A percentile compares a stretch with the other conserved stretches of the same genome.
Evolutionary conservation across 2,888 invertebrate species (phyloP).

Genomic region (Rotaria socialis): DNA sequence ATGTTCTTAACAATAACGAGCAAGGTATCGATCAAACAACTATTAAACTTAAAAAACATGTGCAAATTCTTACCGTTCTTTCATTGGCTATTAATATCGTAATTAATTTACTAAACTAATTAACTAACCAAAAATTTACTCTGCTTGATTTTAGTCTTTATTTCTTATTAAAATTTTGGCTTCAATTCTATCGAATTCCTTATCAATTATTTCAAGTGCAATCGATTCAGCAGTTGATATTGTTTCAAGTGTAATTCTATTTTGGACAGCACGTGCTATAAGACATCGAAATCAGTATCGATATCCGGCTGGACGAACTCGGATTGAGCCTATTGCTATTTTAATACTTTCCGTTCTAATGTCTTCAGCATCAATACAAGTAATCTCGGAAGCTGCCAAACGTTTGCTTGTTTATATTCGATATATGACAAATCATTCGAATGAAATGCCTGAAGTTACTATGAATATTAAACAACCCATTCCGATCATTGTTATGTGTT

Average conservation of each 20-base stretch:
- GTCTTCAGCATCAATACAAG: slow-evolving; percentile 60
- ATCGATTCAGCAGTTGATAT: slow-evolving; percentile 62
- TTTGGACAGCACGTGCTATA: slow-evolving; percentile 58
- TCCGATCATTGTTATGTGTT: background rate
- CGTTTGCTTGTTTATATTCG: background rate
- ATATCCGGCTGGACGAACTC: slow-evolving; percentile 60
- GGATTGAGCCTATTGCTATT: slow-evolving; percentile 60
- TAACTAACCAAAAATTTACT: background rate
- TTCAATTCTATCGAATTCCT: slow-evolving; percentile 60
- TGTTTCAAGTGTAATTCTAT: slow-evolving; percentile 59
- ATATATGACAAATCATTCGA: background rate
- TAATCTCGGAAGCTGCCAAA: slow-evolving; percentile 57
- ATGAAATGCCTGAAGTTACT: background rate
- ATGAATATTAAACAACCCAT: slow-evolving; percentile 1
- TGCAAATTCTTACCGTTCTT: background rate
- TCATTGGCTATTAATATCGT: background rate
- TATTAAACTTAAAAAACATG: background rate
- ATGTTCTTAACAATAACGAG: background rate
- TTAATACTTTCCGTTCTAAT: slow-evolving; percentile 61
- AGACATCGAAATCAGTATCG: slow-evolving; percentile 58
- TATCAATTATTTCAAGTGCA: slow-evolving; percentile 61
- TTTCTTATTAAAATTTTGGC: slow-evolving; percentile 59
- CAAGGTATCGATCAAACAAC: background rate
- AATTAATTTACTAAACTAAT: background rate
- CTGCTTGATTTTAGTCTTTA: slow-evolving; percentile 52